Evolutionary conservation across 1,140 invertebrate species (phyloP).

Genomic region (Aphis gossypii): DNA sequence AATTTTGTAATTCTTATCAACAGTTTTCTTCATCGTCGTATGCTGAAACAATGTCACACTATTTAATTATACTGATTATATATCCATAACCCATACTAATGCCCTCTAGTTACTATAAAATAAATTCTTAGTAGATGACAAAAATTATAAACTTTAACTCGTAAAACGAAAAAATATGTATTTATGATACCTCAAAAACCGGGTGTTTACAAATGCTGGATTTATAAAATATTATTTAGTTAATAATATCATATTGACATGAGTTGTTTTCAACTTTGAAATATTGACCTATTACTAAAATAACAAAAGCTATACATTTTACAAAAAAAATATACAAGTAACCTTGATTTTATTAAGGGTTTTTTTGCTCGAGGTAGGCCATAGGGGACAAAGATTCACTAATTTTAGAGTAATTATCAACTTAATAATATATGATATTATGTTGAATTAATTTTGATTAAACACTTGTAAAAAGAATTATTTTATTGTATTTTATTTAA

Average conservation of each 20-base stretch:
- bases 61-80: too few species aligned
- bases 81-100: too few species aligned
- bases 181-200: too few species aligned
- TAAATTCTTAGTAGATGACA: too few species aligned
- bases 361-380: background rate
- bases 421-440: background rate
- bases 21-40: too few species aligned
- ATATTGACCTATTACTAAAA: background rate
- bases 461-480: background rate
- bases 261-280: background rate
- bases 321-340: background rate
- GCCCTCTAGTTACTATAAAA: too few species aligned
- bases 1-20: too few species aligned
- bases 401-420: background rate
- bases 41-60: too few species aligned
- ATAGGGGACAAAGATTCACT: too few species aligned
- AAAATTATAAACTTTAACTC: too few species aligned
- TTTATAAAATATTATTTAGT: background rate
- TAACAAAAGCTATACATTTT: background rate
- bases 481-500: background rate
- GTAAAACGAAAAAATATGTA: too few species aligned
- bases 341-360: background rate
- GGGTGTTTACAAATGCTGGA: too few species aligned
- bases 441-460: background rate
- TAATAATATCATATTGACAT: background rate